Evolutionary conservation across 1,140 invertebrate species (phyloP), one percentile per base, ranked within the genome.

Genomic region (Magallana angulata): DNA sequence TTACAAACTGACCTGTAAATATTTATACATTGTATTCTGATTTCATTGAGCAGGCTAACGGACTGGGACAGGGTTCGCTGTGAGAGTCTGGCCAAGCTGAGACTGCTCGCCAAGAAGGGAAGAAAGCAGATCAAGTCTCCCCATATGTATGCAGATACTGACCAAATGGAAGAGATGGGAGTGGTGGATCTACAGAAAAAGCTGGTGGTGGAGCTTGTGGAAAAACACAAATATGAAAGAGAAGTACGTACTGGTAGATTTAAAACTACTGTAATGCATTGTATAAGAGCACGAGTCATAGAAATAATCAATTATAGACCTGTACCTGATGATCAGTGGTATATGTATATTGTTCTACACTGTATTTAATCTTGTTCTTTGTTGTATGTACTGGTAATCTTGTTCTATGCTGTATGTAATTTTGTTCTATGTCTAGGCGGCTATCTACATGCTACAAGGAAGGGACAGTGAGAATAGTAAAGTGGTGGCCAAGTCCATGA

Each of bases 171-270:
- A 58, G 60, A 82, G 14, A 81, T 85, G 57, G 90, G 91, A 14
- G 60, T 89, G 14, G 85, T 91, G 71, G 90, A 91, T 76, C 56
- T 90, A 16, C 90, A 91, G 76, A 71, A 89, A 18, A 88, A 90
- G 24, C 57, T 91, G 16, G 86, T 90, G 12, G 48, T 57, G 48
- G 90, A 92, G 82, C 82, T 92, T 4, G 85, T 88, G 1, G 88
- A 87, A 76, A 91, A 90, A 89, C 90, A 91, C 76, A 88, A 89
- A 30, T 91, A 89, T 89, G 92, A 92, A 85, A 91, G 91, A 90
- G 91, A 92, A 30, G 68, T 76, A 76, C 36, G 5, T 48, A 48
- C 36, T 48, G 36, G 36, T 48, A 48, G 36, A 48, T 48, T 48
- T 24, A 24, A 24, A 48, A 48, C 36, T 48, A 2, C 2, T 48